Evolutionary conservation across 2,888 invertebrate species (phyloP), one percentile per base, ranked within the genome.

Genomic region (Torymus tubicola): DNA sequence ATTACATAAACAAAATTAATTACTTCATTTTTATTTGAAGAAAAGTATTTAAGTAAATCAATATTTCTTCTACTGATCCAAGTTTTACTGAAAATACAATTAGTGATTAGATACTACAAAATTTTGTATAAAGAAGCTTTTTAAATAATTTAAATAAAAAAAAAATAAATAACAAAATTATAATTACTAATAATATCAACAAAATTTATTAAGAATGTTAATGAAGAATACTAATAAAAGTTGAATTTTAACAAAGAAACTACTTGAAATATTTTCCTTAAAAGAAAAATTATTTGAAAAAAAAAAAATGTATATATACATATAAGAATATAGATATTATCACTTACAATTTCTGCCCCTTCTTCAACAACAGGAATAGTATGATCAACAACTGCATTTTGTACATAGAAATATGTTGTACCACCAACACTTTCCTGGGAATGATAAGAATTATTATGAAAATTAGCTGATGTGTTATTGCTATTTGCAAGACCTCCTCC

Each of bases 391-490:
- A 88, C 85, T 58, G 89, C 85, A 81, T 90, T 89, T 81, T 95
- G 94, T 57, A 95, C 93, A 91, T 97, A 98, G 91, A 98, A 98
- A 91, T 98, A 98, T 69, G 98, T 98, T 16, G 98, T 98, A 42
- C 98, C 98, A 77, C 97, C 97, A 82, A 97, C 96, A 92, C 96
- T 97, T 91, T 97, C 97, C 94, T 97, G 92, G 74, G 91, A 92
- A 86, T 90, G 89, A 84, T 88, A 90, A 74, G 90, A 90, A 84
- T 88, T 90, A 82, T 89, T 90, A 76, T 89, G 89, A 67, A 89
- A 86, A 86, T 90, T 90, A 18, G 90, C 89, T 5, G 90, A 90
- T 81, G 88, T 89, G 81, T 87, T 90, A 82, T 89, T 90, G 82
- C 90, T 90, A 82, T 89, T 86, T 61, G 87, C 81, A 18, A 89